Base-by-base conservation (phyloP, 1,140 invertebrate genomes). In the Solenopsis invicta region DNA sequence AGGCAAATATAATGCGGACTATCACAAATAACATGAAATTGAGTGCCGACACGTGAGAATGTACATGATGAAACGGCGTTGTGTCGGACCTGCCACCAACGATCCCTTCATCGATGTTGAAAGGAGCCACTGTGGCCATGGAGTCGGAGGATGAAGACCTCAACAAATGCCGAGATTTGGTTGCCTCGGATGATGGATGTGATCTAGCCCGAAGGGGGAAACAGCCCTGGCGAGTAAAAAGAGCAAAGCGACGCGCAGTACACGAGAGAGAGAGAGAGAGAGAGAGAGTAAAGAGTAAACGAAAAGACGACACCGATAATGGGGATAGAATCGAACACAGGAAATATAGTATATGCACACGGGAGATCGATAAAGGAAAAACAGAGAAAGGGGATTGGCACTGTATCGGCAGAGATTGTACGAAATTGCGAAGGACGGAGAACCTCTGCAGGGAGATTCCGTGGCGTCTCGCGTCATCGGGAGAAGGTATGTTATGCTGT, bases 111-210 rank as follows among this genome's bases (percentile, higher is more conserved):
- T 71, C 82, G 75, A 71, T 75, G 87, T 50, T 87, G 82, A 90
- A 91, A 89, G 72, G 71, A 82, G 56, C 54, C 78, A 78, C 85
- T 69, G 85, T 86, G 88, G 82, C 24, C 86, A 66, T 72, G 21
- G 62, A 61, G 56, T 41, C 37, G 41, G 52, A 52, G 80, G 72
- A 91, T 85, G 86, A 89, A 91, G 88, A 91, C 91, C 88, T 92
- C 89, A 66, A 91, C 92, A 88, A 93, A 90, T 87, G 87, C 88
- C 64, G 89, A 91, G 93, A 93, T 94, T 94, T 91, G 89, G 90
- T 91, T 88, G 78, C 61, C 85, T 71, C 64, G 88, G 81, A 88
- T 88, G 88, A 89, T 91, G 89, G 84, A 93, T 92, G 89, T 78
- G 88, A 77, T 61, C 69, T 62, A 52, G 62, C 76, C 59, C 37